Evolutionary conservation across 2,888 invertebrate genomes (phyloP), one percentile per base, ranked within the genome.

Genomic region (Latheticus oryzae): DNA sequence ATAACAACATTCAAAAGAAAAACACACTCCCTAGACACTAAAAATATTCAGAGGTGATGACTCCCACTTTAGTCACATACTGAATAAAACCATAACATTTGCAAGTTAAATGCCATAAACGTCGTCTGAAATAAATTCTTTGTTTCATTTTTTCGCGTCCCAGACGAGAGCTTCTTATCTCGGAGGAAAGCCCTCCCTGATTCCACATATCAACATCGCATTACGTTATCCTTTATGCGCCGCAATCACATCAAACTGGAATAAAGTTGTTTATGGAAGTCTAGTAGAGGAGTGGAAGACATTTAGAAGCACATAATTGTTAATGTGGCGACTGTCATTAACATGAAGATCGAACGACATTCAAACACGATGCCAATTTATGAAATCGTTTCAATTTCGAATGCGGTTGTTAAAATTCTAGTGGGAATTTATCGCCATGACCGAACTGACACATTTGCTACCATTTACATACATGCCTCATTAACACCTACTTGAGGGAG

Each of bases 41-140:
- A 78, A 78, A 78, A 78, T 79, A 77, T 77, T 77, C 77, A 75
- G 75, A 79, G 79, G 79, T 79, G 79, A 78, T 76, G 78, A 78
- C 77, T 78, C 77, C 76, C 76, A 75, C 76, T 76, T 74, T 75
- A 74, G 69, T 65, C 76, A 74, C 74, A 75, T 68, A 73, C 73
- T 72, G 74, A 72, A 76, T 76, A 78, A 76, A 77, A 72, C 77
- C 76, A 76, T 76, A 77, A 78, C 77, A 79, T 79, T 79, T 79
- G 79, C 79, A 79, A 79, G 79, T 79, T 78, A 79, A 79, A 79
- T 79, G 79, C 73, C 74, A 78, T 78, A 78, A 79, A 77, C 71
- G 73, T 66, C 69, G 67, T 59, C 65, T 50, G 71, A 75, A 74
- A 76, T 77, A 78, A 76, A 77, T 78, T 78, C 75, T 77, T 77